Evolutionary conservation across 1,140 invertebrate species (phyloP), one percentile per base, ranked within the genome.

Genomic region (Nasonia longicornis): DNA sequence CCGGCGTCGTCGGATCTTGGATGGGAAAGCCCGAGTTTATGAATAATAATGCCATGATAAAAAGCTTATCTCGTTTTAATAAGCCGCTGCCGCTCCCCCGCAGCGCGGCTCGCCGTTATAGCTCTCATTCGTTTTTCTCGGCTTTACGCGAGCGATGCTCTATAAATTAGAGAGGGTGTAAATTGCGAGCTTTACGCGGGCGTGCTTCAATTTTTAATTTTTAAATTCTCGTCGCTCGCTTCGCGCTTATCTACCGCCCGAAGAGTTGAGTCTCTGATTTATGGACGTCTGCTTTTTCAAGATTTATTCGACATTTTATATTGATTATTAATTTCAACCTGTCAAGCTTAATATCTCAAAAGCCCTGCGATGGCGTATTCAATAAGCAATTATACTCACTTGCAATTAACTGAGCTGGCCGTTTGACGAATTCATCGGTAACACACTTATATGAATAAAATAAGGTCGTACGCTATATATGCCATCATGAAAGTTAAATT

Each of bases 131-230:
- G 52, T 58, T 58, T 58, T 58, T 58, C 52, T n/a, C 20, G 20
- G 52, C n/a, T 58, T 58, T 20, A 58, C 52, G 16, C 20, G 1
- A 58, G 52, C 52, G 16, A 58, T 58, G 66, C 26, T 67, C 8
- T 67, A 67, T 67, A 67, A 67, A 67, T 67, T 67, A 67, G 66
- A 31, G 66, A 67, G 66, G 66, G 66, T 67, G 66, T 26, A 67
- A 67, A 67, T 67, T 67, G 66, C 66, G 22, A 29, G 66, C 66
- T 67, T 31, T 31, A 67, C 66, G 66, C 29, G 66, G 31, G 66
- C 66, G 66, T 67, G 66, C 66, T 67, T 67, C 66, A 67, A 67
- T 67, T 67, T 67, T 67, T 67, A 67, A 67, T 67, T 67, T 67
- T 67, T 31, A 16, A 67, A 67, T 67, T 31, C 29, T 31, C 66